These are phyloP conservation scores for Caenorhabditis uteleia DNA, from an alignment of 2,888 invertebrate species.

Conservation along the genomic window DNA sequence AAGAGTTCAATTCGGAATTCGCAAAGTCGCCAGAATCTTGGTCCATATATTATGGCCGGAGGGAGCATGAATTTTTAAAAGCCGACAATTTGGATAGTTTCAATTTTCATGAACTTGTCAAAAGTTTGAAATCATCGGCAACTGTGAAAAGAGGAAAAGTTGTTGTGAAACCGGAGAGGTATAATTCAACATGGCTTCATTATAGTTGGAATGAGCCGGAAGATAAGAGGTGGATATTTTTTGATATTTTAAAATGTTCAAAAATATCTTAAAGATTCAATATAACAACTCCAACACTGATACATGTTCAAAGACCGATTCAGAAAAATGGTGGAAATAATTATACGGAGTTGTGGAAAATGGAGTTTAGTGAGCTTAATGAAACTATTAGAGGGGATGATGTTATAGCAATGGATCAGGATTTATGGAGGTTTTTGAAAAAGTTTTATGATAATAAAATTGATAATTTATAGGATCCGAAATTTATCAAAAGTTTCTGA, in stretches of 20 bases:
- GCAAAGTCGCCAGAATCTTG: conserved; percentile 3
- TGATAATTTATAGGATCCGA: too few species aligned
- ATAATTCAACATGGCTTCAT: conserved; percentile 28
- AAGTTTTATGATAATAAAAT: too few species aligned
- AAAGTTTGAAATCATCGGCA: conserved; percentile 9
- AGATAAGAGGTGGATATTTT: background rate
- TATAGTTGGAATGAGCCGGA: conserved; percentile 8
- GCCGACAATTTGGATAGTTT: conserved; percentile 11
- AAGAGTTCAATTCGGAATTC: conserved; percentile 35
- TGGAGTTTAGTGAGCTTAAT: conserved; percentile 13
- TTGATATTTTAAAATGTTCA: too few species aligned
- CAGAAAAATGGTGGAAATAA: conserved; percentile 11
- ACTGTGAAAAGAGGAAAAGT: conserved; percentile 22
- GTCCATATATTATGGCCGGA: conserved; percentile 16
- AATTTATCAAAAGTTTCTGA: background rate
- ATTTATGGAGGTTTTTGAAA: conserved; percentile 3
- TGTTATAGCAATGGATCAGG: conserved; percentile 12
- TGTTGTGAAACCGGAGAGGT: conserved; percentile 15
- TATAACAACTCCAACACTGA: conserved; percentile 5
- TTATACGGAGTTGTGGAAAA: conserved; percentile 10
- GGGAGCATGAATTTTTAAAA: conserved; percentile 31
- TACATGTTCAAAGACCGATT: conserved; percentile 16
- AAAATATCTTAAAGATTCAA: conserved; percentile 1
- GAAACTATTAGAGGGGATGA: conserved; percentile 16
- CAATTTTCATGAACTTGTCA: conserved; percentile 13